A percentile compares a stretch with the other conserved stretches of the same genome.
Evolutionary conservation across 2,888 invertebrate genomes (phyloP).

Genomic region (Hololepta plana): DNA sequence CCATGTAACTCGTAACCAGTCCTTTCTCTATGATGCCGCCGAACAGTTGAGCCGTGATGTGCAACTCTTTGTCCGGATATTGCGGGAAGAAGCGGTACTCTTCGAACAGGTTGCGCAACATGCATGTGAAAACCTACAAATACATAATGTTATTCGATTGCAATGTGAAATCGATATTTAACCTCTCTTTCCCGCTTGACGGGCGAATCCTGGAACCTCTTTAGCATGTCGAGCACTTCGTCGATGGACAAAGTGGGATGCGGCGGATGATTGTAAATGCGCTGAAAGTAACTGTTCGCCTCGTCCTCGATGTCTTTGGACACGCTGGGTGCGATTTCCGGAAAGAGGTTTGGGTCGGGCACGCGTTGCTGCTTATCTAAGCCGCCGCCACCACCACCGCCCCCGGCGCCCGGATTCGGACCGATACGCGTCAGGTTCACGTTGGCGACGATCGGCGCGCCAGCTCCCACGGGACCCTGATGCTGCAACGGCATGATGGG

Average conservation of each 20-base stretch:
- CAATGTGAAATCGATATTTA: slow-evolving; percentile 1
- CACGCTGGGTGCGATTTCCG: slow-evolving; percentile 64
- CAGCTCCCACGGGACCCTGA: slow-evolving; percentile 32
- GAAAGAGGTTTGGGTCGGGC: slow-evolving; percentile 47
- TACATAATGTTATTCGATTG: slow-evolving; percentile 8
- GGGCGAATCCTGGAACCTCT: slow-evolving; percentile 84
- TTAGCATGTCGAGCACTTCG: slow-evolving; percentile 89
- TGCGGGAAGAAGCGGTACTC: slow-evolving; percentile 98
- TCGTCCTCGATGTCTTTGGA: slow-evolving; percentile 97
- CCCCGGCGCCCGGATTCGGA: slow-evolving; percentile 39
- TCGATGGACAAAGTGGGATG: slow-evolving; percentile 86
- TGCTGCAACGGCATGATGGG: slow-evolving; percentile 54
- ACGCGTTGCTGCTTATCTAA: slow-evolving; percentile 41
- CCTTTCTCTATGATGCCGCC: slow-evolving; percentile 95
- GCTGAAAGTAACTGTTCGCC: slow-evolving; percentile 95
- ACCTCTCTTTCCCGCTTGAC: slow-evolving; percentile 66
- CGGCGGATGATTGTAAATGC: slow-evolving; percentile 96
- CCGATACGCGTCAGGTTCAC: slow-evolving; percentile 44
- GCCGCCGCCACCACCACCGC: too few relatives aligned
- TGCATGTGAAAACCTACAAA: slow-evolving; percentile 71
- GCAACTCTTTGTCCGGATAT: slow-evolving; percentile 94
- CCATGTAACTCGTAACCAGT: slow-evolving; percentile 70
- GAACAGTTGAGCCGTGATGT: slow-evolving; percentile 93
- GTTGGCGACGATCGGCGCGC: slow-evolving; percentile 30
- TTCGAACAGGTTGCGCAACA: slow-evolving; percentile 93